Evolutionary conservation across 2,797 vertebrate genomes (phyloP), one percentile per base, ranked within the genome.

Genomic region (Pogonophryne albipinna): DNA sequence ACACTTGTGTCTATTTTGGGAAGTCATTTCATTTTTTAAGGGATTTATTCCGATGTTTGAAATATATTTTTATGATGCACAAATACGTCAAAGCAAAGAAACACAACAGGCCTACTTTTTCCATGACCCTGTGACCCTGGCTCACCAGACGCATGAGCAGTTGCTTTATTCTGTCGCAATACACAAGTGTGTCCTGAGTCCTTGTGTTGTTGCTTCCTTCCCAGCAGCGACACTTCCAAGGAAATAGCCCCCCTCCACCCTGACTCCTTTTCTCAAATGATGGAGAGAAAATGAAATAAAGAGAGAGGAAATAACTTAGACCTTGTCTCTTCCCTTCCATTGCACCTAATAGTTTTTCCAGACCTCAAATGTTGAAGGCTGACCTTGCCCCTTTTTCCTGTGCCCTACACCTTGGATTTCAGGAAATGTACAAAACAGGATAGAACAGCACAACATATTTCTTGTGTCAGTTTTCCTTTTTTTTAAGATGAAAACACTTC

Each of bases 341-440:
- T 89, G 76, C 58, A 70, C 72, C 81, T 91, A 89, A 94, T 93
- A 83, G 55, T 72, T 94, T 94, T 92, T 92, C 92, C 93, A 94
- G 91, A 86, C 87, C 71, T 84, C 42, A 15, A 74, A 74, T 34
- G 19, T 85, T 83, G 80, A 89, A 78, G 76, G 71, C 78, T 79
- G 83, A 88, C 87, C 87, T 87, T 88, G 80, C 77, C 58, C 84
- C 80, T 85, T 90, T 89, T 92, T 89, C 86, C 88, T 90, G 84
- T 86, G 67, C 76, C 79, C 78, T 88, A 85, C 90, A 91, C 91
- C 89, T 92, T 92, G 85, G 85, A 79, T 88, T 87, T 87, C 90
- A 92, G 92, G 89, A 94, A 92, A 94, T 94, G 89, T 92, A 88
- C 90, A 91, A 92, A 94, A 92, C 93, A 93, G 91, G 90, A 93